Conservation (phyloP, 1,140 invertebrate genomes). For the Pteromalus puparum region DNA sequence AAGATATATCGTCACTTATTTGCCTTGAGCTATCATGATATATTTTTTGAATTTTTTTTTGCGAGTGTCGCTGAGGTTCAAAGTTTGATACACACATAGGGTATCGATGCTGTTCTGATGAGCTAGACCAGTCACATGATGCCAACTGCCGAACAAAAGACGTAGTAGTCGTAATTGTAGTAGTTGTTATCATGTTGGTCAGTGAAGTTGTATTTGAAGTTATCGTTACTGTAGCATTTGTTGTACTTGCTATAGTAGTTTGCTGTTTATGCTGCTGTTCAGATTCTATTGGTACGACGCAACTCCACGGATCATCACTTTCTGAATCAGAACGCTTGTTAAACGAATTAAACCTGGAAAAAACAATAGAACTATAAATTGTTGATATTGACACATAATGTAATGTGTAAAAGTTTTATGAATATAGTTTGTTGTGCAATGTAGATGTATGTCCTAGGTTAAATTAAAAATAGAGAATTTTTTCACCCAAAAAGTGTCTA, state of each 20-base stretch:
- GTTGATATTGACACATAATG: too few species aligned
- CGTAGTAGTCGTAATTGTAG: background rate
- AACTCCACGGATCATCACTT: constrained; percentile 70
- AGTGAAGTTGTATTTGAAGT: background rate
- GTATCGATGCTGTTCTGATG: background rate
- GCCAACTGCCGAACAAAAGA: background rate
- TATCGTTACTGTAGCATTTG: constrained; percentile 4
- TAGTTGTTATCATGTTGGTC: background rate
- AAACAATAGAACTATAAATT: constrained; percentile 17
- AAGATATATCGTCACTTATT: constrained; percentile 75
- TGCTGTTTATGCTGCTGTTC: constrained; percentile 3
- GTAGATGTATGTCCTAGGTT: too few species aligned
- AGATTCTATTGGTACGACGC: constrained; percentile 60
- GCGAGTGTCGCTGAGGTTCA: too few species aligned
- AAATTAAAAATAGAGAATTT: too few species aligned
- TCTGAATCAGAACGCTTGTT: constrained; percentile 71
- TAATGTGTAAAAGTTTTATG: too few species aligned
- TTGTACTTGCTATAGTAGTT: background rate
- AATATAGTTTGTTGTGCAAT: too few species aligned
- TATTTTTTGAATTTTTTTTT: background rate
- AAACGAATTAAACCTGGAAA: constrained; percentile 70
- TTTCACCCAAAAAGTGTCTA: too few species aligned
- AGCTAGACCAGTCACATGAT: background rate
- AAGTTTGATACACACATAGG: background rate
- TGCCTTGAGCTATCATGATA: constrained; percentile 11